Base-by-base conservation (phyloP, 2,113 vertebrate genomes). In the Verasper variegatus region DNA sequence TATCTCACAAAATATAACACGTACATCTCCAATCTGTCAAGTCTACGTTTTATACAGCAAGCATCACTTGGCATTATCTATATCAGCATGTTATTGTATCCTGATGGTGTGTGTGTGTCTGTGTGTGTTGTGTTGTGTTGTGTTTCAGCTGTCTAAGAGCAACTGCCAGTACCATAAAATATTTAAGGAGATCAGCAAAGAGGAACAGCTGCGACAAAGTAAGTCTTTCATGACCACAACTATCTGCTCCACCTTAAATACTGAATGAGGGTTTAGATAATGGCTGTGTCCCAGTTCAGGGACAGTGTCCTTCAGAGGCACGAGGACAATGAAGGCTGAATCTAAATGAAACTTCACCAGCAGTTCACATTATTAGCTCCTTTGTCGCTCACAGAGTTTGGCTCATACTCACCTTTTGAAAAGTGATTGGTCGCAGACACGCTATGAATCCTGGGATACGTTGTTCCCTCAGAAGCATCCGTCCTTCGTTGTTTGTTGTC, bases 91-190 rank as follows among this genome's bases (percentile, higher is more conserved):
- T 52, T 2, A 20, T 15, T 60, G 14, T 60, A 7, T 31, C 6
- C 31, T 31, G 31, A 31, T 1, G 6, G 7, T 40, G 18, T 37
- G 55, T 27, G 35, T 68, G 63, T 86, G 85, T 37, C 56, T 52
- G 49, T 52, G 51, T 31, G 31, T 31, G 6, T 27, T 31, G 31
- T 31, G 27, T 31, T 31, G 27, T 31, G 31, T 31, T 54, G 51
- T 54, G 55, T 90, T 95, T 69, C 79, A 99, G 98, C 92, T 96
- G 80, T 94, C 93, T 12, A 98, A 98, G 89, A 94, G 95, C 68
- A 98, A 98, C 62, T 91, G 95, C 86, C 97, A 98, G 59, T 99
- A 96, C 89, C 98, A 99, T 93, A 99, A 99, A 94, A 84, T 97
- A 87, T 99, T 99, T 83, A 94, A 97, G 89, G 95, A 97, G 77